Evolutionary conservation across 2,888 invertebrate species (phyloP).

Genomic region (Actias luna): DNA sequence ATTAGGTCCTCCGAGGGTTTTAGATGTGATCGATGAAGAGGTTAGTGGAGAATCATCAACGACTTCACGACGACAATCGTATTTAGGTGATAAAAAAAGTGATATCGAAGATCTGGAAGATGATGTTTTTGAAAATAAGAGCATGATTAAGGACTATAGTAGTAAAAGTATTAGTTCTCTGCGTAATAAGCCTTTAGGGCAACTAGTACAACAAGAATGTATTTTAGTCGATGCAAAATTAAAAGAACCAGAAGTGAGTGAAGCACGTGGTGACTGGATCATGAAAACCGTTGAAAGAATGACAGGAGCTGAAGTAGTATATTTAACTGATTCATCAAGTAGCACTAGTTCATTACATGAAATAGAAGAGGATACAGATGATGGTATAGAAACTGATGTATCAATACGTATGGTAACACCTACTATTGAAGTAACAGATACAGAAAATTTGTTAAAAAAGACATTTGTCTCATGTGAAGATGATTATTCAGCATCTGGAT

Average conservation of each 20-base stretch:
- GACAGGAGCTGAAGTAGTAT: conserved; percentile 85
- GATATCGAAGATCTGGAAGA: conserved; percentile 75
- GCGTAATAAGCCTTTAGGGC: conserved; percentile 56
- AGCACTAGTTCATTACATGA: conserved; percentile 83
- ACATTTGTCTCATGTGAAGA: conserved; percentile 43
- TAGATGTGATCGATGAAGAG: conserved; percentile 91
- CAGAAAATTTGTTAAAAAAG: conserved; percentile 66
- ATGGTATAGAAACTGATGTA: conserved; percentile 70
- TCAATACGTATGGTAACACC: conserved; percentile 76
- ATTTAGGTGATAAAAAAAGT: conserved; percentile 74
- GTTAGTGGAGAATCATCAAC: conserved; percentile 85
- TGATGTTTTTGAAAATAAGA: conserved; percentile 70
- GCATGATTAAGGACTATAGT: conserved; percentile 40
- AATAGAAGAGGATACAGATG: conserved; percentile 69
- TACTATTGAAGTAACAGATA: conserved; percentile 74
- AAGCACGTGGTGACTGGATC: conserved; percentile 81
- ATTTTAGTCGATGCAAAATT: conserved; percentile 84
- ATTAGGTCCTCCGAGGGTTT: conserved; percentile 84
- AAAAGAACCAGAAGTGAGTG: conserved; percentile 78
- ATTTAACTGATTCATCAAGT: conserved; percentile 85
- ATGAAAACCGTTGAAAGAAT: conserved; percentile 76
- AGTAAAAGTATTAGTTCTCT: conserved; percentile 39
- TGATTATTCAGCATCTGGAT: conserved; percentile 12
- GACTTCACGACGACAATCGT: conserved; percentile 78
- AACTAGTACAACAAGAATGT: conserved; percentile 71